Base-by-base conservation (phyloP, 2,888 invertebrate species). In the Phytoseiulus persimilis region DNA sequence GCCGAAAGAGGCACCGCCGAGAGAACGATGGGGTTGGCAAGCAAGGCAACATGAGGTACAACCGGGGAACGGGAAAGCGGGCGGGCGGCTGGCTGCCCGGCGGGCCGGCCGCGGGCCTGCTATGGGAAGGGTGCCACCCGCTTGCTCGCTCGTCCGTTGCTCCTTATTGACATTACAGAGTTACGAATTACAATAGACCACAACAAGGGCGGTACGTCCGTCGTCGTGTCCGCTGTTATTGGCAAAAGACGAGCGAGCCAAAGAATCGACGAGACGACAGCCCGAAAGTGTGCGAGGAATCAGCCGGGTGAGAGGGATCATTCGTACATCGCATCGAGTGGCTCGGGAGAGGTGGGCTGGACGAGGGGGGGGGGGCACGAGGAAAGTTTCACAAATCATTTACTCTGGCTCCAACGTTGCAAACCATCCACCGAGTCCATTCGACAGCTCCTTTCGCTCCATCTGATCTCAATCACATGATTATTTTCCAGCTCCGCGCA, bases 1-100 rank as follows among this genome's bases (percentile, higher is more conserved):
- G 65, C 65, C 65, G 65, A 65, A 65, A 28, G 18, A 14, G 65
- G 65, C 28, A 28, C 65, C 23, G 65, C 18, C 65, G 65, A 65
- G 65, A 65, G 65, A 65, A 65, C 65, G 65, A 65, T 65, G 65
- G 65, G 65, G 65, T 65, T 65, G 65, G 65, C 65, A 65, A 65
- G 65, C 18, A 65, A 65, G 65, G 65, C 65, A 65, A 65, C 65
- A 65, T 65, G 65, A 65, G 65, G 65, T 65, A 65, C 5, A 65
- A 65, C 11, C 28, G 65, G 28, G 28, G 23, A 28, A 18, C 18
- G 65, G 65, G 14, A 18, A 65, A 23, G 18, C 3, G 39, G 39
- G 39, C 39, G 5, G 39, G 9, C 39, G 39, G 39, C n/a, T n/a
- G n/a, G n/a, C n/a, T n/a, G n/a, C n/a, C n/a, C n/a, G n/a, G n/a